These are phyloP conservation scores for Danio albolineatus DNA, from an alignment of 2,797 vertebrate species.

Conservation along the genomic window DNA sequence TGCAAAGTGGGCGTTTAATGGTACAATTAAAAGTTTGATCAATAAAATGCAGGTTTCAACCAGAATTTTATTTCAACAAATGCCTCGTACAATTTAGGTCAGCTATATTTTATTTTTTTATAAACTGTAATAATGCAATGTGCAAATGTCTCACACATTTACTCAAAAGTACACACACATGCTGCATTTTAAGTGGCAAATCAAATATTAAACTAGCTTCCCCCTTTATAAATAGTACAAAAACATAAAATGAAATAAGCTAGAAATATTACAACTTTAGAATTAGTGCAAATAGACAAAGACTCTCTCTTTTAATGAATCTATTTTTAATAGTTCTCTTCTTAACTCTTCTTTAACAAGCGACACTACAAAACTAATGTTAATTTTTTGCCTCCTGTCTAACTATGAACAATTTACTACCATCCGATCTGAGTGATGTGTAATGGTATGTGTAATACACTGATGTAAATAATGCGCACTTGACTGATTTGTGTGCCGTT, in stretches of 20 bases:
- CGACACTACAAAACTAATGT: not conserved
- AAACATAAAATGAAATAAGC: not conserved
- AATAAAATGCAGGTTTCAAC: not conserved
- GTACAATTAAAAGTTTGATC: not conserved
- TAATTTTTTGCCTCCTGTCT: not conserved
- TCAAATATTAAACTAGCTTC: not conserved
- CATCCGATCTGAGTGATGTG: not conserved
- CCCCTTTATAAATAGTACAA: not conserved
- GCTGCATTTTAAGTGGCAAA: not conserved
- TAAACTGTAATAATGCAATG: not conserved
- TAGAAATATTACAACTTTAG: not conserved
- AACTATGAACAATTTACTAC: not conserved
- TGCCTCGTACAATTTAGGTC: not conserved
- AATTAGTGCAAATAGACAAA: not conserved
- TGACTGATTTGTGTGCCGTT: slow-evolving; percentile 10
- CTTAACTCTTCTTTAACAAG: not conserved
- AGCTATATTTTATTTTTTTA: not conserved
- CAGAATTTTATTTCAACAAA: slow-evolving; percentile 19
- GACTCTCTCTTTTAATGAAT: not conserved
- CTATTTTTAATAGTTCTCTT: not conserved
- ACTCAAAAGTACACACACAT: not conserved
- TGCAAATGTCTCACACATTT: not conserved
- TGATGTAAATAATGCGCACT: not conserved
- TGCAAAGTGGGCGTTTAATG: not conserved
- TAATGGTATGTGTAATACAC: not conserved